Base-by-base conservation (phyloP, 2,888 invertebrate species). In the Scaptodrosophila latifasciaeformis region DNA sequence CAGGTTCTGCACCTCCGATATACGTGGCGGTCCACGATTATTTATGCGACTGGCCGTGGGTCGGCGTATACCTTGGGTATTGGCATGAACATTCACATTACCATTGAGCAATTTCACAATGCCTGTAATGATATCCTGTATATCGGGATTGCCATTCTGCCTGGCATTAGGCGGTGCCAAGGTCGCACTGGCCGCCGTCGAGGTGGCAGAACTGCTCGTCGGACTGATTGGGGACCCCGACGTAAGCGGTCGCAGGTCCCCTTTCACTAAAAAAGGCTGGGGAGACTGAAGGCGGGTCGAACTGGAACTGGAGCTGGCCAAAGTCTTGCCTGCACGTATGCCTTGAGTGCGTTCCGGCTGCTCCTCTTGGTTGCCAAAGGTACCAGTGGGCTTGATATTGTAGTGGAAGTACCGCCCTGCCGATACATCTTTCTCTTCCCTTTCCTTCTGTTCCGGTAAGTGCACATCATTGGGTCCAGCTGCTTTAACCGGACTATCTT, bases 111-210 rank as follows among this genome's bases (percentile, higher is more conserved):
- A 85, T 83, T 96, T 95, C 0, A 96, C 95, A 44, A 96, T 92
- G 6, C 96, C 96, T 1, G 94, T 94, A 29, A 96, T 94, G 24
- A 96, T 95, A 76, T 96, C 95, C 84, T 96, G 95, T 53, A 96
- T 95, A 81, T 95, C 95, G 31, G 92, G 91, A 83, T 90, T 91
- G 2, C 90, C 89, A 70, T 91, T 90, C 54, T 91, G 87, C 13
- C 88, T 80, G 0, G 83, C 76, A 69, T 78, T 81, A 79, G 82
- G 82, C 52, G 77, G 72, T 54, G 65, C 53, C 65, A 63, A 71
- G 31, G 84, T 82, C 55, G 76, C 83, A 81, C 65, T 86, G 83
- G 86, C 85, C 57, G 63, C 69, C 57, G 43, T 70, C 71, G 67
- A 82, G 59, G 55, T 81, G 75, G 57, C 85, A 85, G 80, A 68